A percentile compares a stretch with the other conserved stretches of the same genome.
These are phyloP conservation scores for Brachypteracias leptosomus DNA, from an alignment of 2,113 vertebrate species.

Conservation along the genomic window DNA sequence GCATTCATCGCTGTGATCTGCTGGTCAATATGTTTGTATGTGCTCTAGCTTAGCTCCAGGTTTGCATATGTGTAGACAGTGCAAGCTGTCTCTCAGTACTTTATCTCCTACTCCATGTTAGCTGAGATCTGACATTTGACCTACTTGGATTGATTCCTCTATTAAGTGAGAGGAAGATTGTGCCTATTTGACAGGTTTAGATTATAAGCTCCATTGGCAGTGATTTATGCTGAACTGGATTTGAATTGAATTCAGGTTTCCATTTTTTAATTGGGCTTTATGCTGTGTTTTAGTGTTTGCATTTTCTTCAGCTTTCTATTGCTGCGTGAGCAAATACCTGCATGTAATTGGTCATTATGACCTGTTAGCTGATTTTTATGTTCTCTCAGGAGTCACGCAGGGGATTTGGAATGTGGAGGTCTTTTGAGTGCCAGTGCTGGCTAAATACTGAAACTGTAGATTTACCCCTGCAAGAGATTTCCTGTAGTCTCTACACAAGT, in stretches of 20 bases:
- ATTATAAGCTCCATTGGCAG: not conserved
- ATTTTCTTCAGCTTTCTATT: not conserved
- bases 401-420: not conserved
- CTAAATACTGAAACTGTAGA: not conserved
- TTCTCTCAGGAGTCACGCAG: not conserved
- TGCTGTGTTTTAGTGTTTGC: not conserved
- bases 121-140: not conserved
- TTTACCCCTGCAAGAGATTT: not conserved
- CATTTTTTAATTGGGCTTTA: constrained; percentile 5
- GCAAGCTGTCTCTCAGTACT: not conserved
- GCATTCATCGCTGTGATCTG: not conserved
- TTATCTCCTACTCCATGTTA: not conserved
- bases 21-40: not conserved
- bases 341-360: not conserved
- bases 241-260: not conserved
- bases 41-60: not conserved
- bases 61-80: not conserved
- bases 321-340: not conserved
- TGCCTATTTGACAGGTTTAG: not conserved
- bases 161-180: not conserved
- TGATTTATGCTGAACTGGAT: not conserved
- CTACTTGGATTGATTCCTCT: constrained; percentile 23
- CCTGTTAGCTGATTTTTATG: not conserved
- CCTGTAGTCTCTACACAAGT: not conserved
- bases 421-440: not conserved